phyloP scores from a whole-genome alignment of 2,888 invertebrate genomes.

The Cantharis rufa region DNA sequence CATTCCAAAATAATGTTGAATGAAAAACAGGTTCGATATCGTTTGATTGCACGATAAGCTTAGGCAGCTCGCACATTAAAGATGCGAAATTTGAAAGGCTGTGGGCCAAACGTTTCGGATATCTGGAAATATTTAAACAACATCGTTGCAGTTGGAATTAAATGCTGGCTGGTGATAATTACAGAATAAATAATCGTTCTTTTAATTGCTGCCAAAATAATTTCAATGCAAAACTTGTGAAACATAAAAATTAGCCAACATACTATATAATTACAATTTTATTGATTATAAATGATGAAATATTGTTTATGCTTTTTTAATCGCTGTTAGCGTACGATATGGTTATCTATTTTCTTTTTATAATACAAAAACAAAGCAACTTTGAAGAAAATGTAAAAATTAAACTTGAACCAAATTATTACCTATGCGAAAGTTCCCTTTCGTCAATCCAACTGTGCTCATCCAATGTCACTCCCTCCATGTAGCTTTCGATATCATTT shows the following conservation, averaged over 20 bases:
- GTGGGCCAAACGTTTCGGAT: background rate
- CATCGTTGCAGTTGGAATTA: too few relatives aligned
- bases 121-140: background rate
- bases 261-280: background rate
- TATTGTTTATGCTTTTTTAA: background rate
- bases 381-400: background rate
- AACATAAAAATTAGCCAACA: background rate
- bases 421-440: slow-evolving; percentile 65
- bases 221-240: background rate
- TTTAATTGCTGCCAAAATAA: background rate
- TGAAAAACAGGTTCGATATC: background rate
- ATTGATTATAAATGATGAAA: background rate
- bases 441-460: slow-evolving; percentile 61
- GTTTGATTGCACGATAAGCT: background rate
- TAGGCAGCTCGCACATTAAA: background rate
- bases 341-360: background rate
- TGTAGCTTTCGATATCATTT: slow-evolving; percentile 61
- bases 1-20: background rate
- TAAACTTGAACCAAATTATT: slow-evolving; percentile 22
- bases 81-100: background rate
- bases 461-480: slow-evolving; percentile 57
- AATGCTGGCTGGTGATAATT: background rate
- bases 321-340: background rate
- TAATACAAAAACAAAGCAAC: background rate
- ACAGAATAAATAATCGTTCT: background rate